These are phyloP conservation scores for Gasterosteus nipponicus DNA, from an alignment of 2,113 vertebrate genomes.

Conservation along the genomic window DNA sequence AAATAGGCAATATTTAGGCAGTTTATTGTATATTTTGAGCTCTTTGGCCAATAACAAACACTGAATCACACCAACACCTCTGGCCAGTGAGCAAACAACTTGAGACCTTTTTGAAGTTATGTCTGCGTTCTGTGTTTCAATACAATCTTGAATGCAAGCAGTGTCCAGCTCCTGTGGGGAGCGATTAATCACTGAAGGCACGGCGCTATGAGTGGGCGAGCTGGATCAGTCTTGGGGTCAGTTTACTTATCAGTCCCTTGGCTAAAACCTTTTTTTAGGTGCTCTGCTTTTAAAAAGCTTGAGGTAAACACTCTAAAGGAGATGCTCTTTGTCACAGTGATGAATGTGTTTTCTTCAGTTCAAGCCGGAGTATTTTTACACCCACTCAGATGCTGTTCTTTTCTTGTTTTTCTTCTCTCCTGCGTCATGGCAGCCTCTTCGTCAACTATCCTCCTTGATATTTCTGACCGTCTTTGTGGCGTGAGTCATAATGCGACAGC, in stretches of 20 bases:
- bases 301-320: slow-evolving; percentile 16
- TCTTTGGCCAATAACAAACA: neutral
- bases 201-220: neutral
- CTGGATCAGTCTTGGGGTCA: neutral
- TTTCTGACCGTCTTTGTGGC: slow-evolving; percentile 54
- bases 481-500: slow-evolving; percentile 64
- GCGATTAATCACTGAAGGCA: neutral
- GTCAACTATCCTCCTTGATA: slow-evolving; percentile 44
- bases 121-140: slow-evolving; percentile 1
- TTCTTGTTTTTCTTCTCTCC: slow-evolving; percentile 35
- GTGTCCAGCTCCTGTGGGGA: neutral
- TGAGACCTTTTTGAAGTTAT: neutral
- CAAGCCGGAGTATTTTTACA: slow-evolving; percentile 21
- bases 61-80: slow-evolving; percentile 2
- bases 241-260: neutral
- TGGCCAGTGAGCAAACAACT: neutral
- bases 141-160: neutral
- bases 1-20: too few relatives aligned
- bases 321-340: slow-evolving; percentile 17
- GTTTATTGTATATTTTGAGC: too few relatives aligned
- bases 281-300: neutral
- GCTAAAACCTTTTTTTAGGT: neutral
- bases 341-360: slow-evolving; percentile 23
- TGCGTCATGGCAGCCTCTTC: slow-evolving; percentile 57
- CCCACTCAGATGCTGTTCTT: slow-evolving; percentile 45